Conservation (phyloP, 1,140 invertebrate genomes). For the Cotesia vestalis region DNA sequence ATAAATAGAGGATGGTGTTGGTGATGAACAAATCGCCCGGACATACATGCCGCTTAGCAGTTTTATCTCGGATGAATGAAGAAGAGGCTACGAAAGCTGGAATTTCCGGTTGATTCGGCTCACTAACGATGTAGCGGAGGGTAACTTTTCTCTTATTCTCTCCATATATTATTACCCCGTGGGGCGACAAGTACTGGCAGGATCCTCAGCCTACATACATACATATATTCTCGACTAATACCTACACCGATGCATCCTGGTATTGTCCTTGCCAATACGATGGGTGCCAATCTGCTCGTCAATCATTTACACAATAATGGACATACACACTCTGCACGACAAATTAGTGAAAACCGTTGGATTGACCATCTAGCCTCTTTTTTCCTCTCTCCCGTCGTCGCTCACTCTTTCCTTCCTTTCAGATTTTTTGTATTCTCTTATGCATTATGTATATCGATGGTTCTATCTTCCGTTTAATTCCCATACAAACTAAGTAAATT, state of each 20-base stretch:
- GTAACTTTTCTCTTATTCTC: constrained; percentile 38
- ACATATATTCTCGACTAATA: not conserved
- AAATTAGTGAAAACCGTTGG: constrained; percentile 61
- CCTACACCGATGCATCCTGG: constrained; percentile 32
- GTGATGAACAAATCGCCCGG: constrained; percentile 33
- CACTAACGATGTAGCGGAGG: constrained; percentile 64
- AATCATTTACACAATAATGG: constrained; percentile 66
- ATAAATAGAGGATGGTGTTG: constrained; percentile 30
- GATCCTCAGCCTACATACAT: constrained; percentile 5
- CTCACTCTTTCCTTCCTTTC: too few species aligned
- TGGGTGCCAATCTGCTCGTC: constrained; percentile 43
- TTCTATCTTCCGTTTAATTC: not conserved
- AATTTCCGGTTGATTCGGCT: constrained; percentile 68
- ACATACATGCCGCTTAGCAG: constrained; percentile 37
- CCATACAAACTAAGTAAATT: too few species aligned
- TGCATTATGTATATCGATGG: constrained; percentile 3
- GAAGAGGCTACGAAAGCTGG: constrained; percentile 62
- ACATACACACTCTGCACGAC: constrained; percentile 50
- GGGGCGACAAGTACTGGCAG: constrained; percentile 18
- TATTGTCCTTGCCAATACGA: constrained; percentile 54
- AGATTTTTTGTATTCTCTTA: too few species aligned
- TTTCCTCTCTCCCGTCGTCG: not conserved
- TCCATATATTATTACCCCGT: constrained; percentile 9
- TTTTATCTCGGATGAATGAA: constrained; percentile 55
- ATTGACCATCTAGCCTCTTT: constrained; percentile 32